A percentile compares a stretch with the other conserved stretches of the same genome.
phyloP scores from a whole-genome alignment of 1,140 invertebrate genomes.

The Cotesia vestalis region DNA sequence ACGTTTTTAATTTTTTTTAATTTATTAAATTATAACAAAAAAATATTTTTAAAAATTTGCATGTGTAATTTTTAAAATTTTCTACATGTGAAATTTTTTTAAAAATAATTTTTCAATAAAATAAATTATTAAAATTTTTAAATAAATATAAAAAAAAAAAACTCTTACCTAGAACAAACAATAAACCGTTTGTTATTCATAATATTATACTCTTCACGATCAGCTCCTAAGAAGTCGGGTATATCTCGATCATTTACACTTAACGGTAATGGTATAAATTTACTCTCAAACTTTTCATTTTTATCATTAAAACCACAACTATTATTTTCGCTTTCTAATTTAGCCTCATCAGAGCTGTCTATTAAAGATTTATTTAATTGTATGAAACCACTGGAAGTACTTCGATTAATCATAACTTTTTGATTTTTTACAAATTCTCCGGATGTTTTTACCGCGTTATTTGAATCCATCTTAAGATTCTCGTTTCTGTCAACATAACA shows the following conservation, averaged over 20 bases:
- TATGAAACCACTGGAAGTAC: conserved; percentile 6
- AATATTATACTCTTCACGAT: conserved; percentile 30
- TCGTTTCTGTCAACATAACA: too few species aligned
- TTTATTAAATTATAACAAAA: too few species aligned
- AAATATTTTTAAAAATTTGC: too few species aligned
- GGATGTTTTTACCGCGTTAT: neutral
- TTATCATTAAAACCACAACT: neutral
- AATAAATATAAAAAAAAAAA: neutral
- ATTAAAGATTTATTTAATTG: neutral
- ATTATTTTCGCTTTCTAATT: neutral
- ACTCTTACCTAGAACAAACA: conserved; percentile 7
- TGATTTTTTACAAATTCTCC: neutral
- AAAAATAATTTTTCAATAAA: too few species aligned
- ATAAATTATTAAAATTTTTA: neutral
- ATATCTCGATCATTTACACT: conserved; percentile 49
- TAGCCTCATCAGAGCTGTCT: neutral
- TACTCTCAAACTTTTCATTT: conserved; percentile 28
- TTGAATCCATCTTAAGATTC: neutral
- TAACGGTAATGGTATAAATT: conserved; percentile 20
- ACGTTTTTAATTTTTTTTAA: too few species aligned
- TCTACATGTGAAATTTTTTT: too few species aligned
- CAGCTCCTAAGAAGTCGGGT: conserved; percentile 46
- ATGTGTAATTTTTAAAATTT: too few species aligned
- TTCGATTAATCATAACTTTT: neutral
- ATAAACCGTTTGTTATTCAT: conserved; percentile 23